Conservation (phyloP, 1,140 invertebrate species). For the Microplitis mediator region DNA sequence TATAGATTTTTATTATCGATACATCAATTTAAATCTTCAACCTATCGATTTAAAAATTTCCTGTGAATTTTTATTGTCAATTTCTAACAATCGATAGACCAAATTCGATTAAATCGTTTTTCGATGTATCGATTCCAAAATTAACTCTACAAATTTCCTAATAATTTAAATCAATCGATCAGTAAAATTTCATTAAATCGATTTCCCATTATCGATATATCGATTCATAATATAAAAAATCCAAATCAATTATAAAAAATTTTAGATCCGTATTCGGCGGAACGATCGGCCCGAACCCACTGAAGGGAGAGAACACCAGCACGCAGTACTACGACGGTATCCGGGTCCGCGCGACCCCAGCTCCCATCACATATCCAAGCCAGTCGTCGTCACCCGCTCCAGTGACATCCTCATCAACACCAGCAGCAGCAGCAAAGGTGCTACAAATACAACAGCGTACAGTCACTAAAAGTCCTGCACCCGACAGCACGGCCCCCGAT, state of each 20-base stretch:
- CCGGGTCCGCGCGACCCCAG: slow-evolving; percentile 68
- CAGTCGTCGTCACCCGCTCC: slow-evolving; percentile 43
- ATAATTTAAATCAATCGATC: too few relatives aligned
- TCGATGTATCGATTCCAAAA: too few relatives aligned
- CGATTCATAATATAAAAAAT: too few relatives aligned
- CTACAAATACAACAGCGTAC: slow-evolving; percentile 58
- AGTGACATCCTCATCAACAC: slow-evolving; percentile 37
- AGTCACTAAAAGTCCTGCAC: slow-evolving; percentile 52
- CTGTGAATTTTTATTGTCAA: too few relatives aligned
- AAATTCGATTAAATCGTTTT: too few relatives aligned
- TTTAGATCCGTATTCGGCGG: slow-evolving; percentile 79
- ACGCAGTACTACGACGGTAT: slow-evolving; percentile 78
- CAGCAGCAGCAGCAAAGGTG: slow-evolving; percentile 58
- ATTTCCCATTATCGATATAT: too few relatives aligned
- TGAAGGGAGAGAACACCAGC: slow-evolving; percentile 69
- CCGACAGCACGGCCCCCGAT: slow-evolving; percentile 50
- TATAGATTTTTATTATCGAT: too few relatives aligned
- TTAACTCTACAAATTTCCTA: too few relatives aligned
- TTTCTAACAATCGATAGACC: too few relatives aligned
- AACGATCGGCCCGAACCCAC: slow-evolving; percentile 76
- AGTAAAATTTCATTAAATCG: too few relatives aligned
- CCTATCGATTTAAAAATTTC: too few relatives aligned
- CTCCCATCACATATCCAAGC: slow-evolving; percentile 58
- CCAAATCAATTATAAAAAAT: neutral
- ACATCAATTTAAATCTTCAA: too few relatives aligned